Evolutionary conservation across 2,797 vertebrate genomes (phyloP), one percentile per base, ranked within the genome.

Genomic region (Chanos chanos): DNA sequence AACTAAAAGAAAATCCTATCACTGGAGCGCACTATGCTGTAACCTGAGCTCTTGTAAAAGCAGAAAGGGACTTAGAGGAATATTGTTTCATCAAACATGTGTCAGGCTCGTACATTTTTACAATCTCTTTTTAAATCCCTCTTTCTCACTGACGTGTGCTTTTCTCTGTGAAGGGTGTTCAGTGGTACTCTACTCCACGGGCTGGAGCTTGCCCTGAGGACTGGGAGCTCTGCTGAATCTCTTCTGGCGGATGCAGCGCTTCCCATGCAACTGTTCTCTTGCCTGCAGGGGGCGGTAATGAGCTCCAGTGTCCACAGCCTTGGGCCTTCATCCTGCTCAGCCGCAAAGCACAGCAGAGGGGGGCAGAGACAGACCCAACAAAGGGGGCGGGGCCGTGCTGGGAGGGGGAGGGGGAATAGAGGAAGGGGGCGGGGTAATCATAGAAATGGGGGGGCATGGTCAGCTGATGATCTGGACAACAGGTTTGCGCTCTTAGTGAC

Each of bases 141-240:
- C 3, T 57, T 3, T 22, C 3, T 55, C 7, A 59, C 16, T 31
- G 53, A 22, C 51, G 2, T 47, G 8, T 55, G 19, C 61, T 1
- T 65, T 9, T 52, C 13, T 30, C 8, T 13, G 22, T 25, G 22
- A 59, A 91, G 90, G 78, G 41, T 90, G 70, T 90, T 82, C 77
- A 89, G 83, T 10, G 90, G 90, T 5, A 86, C 87, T 2, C 61
- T 91, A 72, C 68, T 86, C 16, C 87, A 90, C 4, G 86, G 89
- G 6, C 64, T 89, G 33, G 36, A 81, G 56, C 56, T 51, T 43
- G 71, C 49, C 25, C 72, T 89, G 19, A 83, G 73, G 64, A 78
- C 61, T 1, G 86, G 87, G 52, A 19, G 12, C 4, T 4, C 66
- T n/a, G 71, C 77, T 0, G 82, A 88, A 34, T 64, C 70, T 12